Conservation (phyloP, 2,797 vertebrate genomes). For the Valencia hispanica region DNA sequence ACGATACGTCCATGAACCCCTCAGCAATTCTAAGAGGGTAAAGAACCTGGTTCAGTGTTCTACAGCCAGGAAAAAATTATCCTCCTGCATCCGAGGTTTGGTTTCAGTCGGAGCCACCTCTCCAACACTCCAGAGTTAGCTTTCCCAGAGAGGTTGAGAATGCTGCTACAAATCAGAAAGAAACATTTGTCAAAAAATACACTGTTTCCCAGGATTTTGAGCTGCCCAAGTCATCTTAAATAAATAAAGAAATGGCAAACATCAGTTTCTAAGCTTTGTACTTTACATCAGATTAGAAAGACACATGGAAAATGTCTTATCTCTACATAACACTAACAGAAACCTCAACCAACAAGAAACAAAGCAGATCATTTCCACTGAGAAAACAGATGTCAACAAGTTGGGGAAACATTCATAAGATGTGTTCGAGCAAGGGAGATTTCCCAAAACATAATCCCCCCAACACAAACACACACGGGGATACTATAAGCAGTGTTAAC, state of each 20-base stretch:
- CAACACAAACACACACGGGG: background rate
- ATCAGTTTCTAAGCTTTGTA: background rate
- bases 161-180: background rate
- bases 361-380: slow-evolving; percentile 12
- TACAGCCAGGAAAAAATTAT: background rate
- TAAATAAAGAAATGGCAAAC: background rate
- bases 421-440: background rate
- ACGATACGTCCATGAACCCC: background rate
- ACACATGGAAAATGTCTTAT: background rate
- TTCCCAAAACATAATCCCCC: background rate
- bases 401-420: slow-evolving; percentile 12
- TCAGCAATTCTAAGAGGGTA: background rate
- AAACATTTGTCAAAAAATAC: slow-evolving; percentile 5
- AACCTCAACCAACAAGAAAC: slow-evolving; percentile 6
- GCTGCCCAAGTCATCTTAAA: slow-evolving; percentile 3
- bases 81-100: background rate
- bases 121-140: background rate
- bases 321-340: slow-evolving; percentile 1
- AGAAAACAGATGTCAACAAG: slow-evolving; percentile 25
- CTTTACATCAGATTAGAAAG: background rate
- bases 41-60: background rate
- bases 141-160: background rate
- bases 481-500: slow-evolving; percentile 29
- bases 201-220: slow-evolving; percentile 3
- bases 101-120: background rate